Conservation (phyloP, 2,888 invertebrate genomes). For the Rhagonycha fulva region DNA sequence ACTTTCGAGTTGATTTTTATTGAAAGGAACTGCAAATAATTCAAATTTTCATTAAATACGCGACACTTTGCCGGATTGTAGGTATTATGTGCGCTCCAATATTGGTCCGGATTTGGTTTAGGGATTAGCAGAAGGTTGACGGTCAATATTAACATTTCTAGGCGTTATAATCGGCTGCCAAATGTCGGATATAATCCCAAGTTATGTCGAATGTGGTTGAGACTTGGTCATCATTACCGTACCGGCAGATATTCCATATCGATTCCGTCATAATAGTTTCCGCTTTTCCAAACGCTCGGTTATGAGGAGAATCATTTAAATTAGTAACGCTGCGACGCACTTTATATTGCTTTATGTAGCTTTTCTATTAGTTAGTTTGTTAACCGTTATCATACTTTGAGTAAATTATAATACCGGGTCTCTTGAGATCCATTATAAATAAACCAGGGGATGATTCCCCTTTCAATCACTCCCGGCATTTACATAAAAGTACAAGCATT, state of each 20-base stretch:
- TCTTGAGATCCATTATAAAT: conserved; percentile 2
- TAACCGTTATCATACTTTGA: conserved; percentile 4
- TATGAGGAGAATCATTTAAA: conserved; percentile 43
- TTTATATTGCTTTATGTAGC: conserved; percentile 25
- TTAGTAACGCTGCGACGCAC: conserved; percentile 40
- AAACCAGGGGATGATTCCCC: neutral
- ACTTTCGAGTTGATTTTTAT: neutral
- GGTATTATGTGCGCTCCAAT: neutral
- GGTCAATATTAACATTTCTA: conserved; percentile 54
- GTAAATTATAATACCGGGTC: neutral
- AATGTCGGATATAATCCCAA: conserved; percentile 50
- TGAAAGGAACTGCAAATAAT: neutral
- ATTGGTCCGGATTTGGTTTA: conserved; percentile 6
- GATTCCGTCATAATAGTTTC: conserved; percentile 41
- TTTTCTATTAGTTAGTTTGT: conserved; percentile 21
- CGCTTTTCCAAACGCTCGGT: conserved; percentile 36
- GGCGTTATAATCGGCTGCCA: conserved; percentile 51
- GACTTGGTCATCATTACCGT: conserved; percentile 33
- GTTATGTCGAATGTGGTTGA: conserved; percentile 47
- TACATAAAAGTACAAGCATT: neutral
- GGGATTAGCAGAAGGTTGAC: conserved; percentile 36
- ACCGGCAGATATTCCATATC: conserved; percentile 35
- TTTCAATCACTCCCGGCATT: neutral
- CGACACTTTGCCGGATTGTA: neutral
- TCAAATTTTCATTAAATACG: neutral